phyloP scores from a whole-genome alignment of 2,113 vertebrate species.

The Bubo scandiacus region DNA sequence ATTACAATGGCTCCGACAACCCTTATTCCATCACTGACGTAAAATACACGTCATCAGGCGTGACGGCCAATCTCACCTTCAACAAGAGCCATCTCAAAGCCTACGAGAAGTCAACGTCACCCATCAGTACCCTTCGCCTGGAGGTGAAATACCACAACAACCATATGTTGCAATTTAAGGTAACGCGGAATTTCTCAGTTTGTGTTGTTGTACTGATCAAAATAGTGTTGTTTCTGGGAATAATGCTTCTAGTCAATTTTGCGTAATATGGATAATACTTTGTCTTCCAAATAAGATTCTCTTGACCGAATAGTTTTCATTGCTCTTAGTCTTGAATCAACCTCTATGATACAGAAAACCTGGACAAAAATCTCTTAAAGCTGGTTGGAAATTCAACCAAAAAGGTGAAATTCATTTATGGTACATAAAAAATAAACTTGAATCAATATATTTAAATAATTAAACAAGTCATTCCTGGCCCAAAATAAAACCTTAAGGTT shows the following conservation, averaged over 20 bases:
- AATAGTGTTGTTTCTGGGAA: too few species aligned
- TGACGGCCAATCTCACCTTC: conserved; percentile 67
- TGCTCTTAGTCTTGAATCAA: too few species aligned
- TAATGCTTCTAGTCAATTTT: neutral
- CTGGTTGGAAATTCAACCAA: neutral
- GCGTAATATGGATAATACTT: too few species aligned
- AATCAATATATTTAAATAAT: neutral
- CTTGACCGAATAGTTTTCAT: neutral
- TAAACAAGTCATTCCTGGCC: neutral
- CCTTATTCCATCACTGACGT: conserved; percentile 55
- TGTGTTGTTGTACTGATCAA: neutral
- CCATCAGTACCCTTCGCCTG: conserved; percentile 77
- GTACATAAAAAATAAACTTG: neutral
- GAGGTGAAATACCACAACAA: conserved; percentile 80
- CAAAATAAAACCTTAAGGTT: neutral
- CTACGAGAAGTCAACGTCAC: neutral
- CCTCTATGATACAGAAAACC: neutral
- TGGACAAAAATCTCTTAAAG: neutral
- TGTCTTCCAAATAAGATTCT: neutral
- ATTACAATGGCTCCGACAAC: conserved; percentile 68
- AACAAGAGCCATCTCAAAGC: neutral
- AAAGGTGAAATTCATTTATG: neutral
- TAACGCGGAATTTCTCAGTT: conserved; percentile 11
- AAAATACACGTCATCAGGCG: neutral
- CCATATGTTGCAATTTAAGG: conserved; percentile 88